Evolutionary conservation across 2,113 vertebrate species (phyloP), one percentile per base, ranked within the genome.

Genomic region (Tachycineta bicolor): DNA sequence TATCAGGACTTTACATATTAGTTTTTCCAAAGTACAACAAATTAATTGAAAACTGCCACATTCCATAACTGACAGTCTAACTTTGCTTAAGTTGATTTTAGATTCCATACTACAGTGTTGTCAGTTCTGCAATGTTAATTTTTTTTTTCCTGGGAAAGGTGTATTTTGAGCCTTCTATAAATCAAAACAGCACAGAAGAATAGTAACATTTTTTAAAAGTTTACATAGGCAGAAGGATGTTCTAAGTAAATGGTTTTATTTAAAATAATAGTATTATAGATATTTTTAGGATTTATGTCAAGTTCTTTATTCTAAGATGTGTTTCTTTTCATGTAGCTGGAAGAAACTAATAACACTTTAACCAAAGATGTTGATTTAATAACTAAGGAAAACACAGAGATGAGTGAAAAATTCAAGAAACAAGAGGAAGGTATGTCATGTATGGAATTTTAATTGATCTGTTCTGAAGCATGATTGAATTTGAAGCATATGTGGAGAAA

Each of bases 311-410:
- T 90, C 53, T 83, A 63, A 90, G 88, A 83, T 49, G 12, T 95
- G 16, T 96, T 79, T 97, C 11, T 96, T 91, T 96, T 97, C 89
- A 31, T 95, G 89, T 97, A 99, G 99, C 98, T 99, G 62, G 99
- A 99, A 98, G 99, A 99, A 96, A 98, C 98, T 39, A 99, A 99
- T 93, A 99, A 95, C 96, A 98, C 98, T 41, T 98, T 99, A 96
- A 99, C 99, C 98, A 99, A 99, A 99, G 99, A 99, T 78, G 98
- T 98, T 90, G 99, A 99, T 97, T 98, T 97, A 96, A 96, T 99
- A 97, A 99, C 98, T 94, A 99, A 98, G 97, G 99, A 99, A 97
- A 99, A 99, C 96, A 80, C 98, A 5, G 99, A 99, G 20, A 92
- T 99, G 64, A 98, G 65, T 70, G 98, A 99, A 94, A 99, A 98